Evolutionary conservation across 2,113 vertebrate species (phyloP).

Genomic region (Panthera uncia): DNA sequence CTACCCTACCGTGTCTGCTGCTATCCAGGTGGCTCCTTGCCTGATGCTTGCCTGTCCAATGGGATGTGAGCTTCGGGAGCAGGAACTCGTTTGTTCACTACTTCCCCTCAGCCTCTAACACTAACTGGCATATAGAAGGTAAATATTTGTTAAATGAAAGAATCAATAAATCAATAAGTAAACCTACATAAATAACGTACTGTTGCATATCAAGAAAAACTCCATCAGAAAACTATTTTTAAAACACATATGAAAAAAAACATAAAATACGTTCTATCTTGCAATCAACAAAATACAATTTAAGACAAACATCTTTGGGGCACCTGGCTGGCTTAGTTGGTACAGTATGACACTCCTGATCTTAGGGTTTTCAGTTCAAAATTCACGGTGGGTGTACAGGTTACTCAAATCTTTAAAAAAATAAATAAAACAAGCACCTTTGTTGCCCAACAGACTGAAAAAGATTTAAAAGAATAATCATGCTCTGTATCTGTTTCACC

Average conservation of each 20-base stretch:
- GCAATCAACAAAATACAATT: neutral
- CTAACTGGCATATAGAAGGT: neutral
- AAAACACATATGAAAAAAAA: neutral
- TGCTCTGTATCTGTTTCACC: neutral
- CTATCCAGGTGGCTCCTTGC: neutral
- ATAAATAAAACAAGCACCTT: neutral
- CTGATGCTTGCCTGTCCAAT: neutral
- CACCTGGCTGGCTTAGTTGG: neutral
- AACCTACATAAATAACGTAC: neutral
- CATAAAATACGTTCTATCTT: neutral
- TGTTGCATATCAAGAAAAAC: neutral
- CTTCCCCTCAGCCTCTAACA: neutral
- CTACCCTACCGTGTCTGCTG: rapidly evolving
- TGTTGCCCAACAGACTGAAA: neutral
- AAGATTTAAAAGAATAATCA: neutral
- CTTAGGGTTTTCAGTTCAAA: neutral
- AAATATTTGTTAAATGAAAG: neutral
- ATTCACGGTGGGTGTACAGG: neutral
- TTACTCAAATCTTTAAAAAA: neutral
- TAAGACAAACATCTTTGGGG: neutral
- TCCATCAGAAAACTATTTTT: neutral
- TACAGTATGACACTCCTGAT: neutral
- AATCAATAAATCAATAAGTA: neutral
- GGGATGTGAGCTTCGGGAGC: too few relatives aligned
- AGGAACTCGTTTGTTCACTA: neutral